Evolutionary conservation across 1,140 invertebrate species (phyloP), one percentile per base, ranked within the genome.

Genomic region (Drosophila funebris): DNA sequence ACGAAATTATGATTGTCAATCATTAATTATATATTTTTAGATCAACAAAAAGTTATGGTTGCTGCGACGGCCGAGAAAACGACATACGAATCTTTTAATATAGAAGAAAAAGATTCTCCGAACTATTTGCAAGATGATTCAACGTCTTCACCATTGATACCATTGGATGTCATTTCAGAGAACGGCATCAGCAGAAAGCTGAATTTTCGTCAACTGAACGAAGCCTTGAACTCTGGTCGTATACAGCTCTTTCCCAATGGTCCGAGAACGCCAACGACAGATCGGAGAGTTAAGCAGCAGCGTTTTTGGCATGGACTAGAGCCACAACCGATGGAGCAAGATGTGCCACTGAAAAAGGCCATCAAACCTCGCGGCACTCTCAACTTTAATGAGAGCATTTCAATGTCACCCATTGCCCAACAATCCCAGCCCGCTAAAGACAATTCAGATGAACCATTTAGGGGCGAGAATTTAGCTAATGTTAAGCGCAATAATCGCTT

Each of bases 371-470:
- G 82, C 7, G 62, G 16, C 2, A 67, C 64, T 7, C 50, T 87
- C 2, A 82, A 87, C 29, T 87, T 87, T 8, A 78, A 60, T 54
- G 82, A 88, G 11, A 66, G 62, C 13, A 75, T 78, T 61, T 66
- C 56, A 16, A 27, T 75, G 27, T 87, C 82, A 5, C 78, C 82
- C 8, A 43, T 18, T 18, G 27, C 53, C 8, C 37, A 46, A 14
- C 16, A 27, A 5, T 6, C 29, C 1, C n/a, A 52, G 8, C n/a
- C 31, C 1, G 44, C 8, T 54, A 37, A 4, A 20, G 16, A 36
- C 4, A 2, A 46, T 33, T 8, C 11, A 16, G 18, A 24, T 33
- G 27, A 61, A 8, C 8, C 36, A n/a, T 11, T 6, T 7, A 39
- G 24, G 4, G 8, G 3, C 0, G 57, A 39, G 1, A 37, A 8